These are phyloP conservation scores for Parochlus steinenii DNA, from an alignment of 2,888 invertebrate genomes.

Conservation along the genomic window DNA sequence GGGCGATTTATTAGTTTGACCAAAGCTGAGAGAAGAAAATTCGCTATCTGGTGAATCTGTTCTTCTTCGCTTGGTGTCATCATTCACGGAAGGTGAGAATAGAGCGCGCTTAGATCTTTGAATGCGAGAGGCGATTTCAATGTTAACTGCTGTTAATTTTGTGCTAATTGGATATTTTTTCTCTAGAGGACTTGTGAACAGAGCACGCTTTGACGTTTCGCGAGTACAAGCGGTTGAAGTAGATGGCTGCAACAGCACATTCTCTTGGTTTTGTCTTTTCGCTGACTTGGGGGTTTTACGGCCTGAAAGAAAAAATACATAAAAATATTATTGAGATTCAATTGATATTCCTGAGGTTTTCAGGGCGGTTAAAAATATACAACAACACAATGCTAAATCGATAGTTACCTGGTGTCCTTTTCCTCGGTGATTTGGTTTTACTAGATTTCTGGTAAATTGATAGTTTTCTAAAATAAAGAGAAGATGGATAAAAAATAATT, in stretches of 20 bases:
- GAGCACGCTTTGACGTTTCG: slow-evolving; percentile 49
- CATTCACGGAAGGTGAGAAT: slow-evolving; percentile 40
- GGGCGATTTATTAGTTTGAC: slow-evolving; percentile 16
- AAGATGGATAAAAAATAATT: neutral
- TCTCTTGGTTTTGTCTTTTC: slow-evolving; percentile 17
- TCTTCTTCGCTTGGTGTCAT: slow-evolving; percentile 32
- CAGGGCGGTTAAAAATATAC: too few relatives aligned
- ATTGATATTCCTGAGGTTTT: slow-evolving; percentile 31
- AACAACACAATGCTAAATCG: too few relatives aligned
- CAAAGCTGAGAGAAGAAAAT: slow-evolving; percentile 16
- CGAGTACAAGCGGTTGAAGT: slow-evolving; percentile 24
- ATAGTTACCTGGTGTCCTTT: slow-evolving; percentile 7
- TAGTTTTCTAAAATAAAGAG: slow-evolving; percentile 2
- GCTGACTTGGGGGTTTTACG: slow-evolving; percentile 17
- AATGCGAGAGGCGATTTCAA: slow-evolving; percentile 31
- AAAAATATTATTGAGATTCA: slow-evolving; percentile 18
- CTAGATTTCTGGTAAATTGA: slow-evolving; percentile 1
- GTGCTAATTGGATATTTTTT: slow-evolving; percentile 20
- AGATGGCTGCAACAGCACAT: neutral
- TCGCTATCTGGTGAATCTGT: slow-evolving; percentile 24
- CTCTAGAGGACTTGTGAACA: slow-evolving; percentile 55
- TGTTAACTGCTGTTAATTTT: slow-evolving; percentile 24
- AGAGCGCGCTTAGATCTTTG: slow-evolving; percentile 48
- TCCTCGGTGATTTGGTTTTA: slow-evolving; percentile 5
- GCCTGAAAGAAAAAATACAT: slow-evolving; percentile 22